Evolutionary conservation across 2,797 vertebrate genomes (phyloP).

Genomic region (Lophius americanus): DNA sequence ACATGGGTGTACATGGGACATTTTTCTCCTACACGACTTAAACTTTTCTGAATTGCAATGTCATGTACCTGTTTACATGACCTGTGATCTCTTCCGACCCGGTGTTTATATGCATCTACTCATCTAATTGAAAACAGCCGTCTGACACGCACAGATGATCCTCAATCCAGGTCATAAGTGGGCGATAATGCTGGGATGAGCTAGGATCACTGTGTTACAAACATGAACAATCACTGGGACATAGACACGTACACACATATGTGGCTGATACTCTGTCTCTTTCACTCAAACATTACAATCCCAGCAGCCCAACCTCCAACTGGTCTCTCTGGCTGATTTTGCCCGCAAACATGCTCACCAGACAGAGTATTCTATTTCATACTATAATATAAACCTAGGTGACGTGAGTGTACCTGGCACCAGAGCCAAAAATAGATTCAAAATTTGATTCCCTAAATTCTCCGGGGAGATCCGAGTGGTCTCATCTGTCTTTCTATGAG

Average conservation of each 20-base stretch:
- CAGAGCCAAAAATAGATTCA: slow-evolving; percentile 68
- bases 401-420: slow-evolving; percentile 67
- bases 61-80: too few species aligned
- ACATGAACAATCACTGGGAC: slow-evolving; percentile 39
- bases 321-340: not conserved
- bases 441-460: slow-evolving; percentile 73
- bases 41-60: too few species aligned
- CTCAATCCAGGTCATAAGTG: too few species aligned
- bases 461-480: slow-evolving; percentile 53
- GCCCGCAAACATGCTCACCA: slow-evolving; percentile 9
- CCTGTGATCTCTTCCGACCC: too few species aligned
- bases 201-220: slow-evolving; percentile 60
- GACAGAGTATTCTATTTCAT: slow-evolving; percentile 62
- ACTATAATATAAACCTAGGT: slow-evolving; percentile 65
- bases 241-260: slow-evolving; percentile 12
- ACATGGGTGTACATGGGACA: too few species aligned
- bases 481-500: slow-evolving; percentile 62
- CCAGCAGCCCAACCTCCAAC: slow-evolving; percentile 8
- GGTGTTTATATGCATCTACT: too few species aligned
- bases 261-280: slow-evolving; percentile 40
- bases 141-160: too few species aligned
- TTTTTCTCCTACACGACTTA: too few species aligned
- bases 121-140: too few species aligned
- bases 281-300: slow-evolving; percentile 39
- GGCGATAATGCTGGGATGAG: too few species aligned